Evolutionary conservation across 2,888 invertebrate species (phyloP), one percentile per base, ranked within the genome.

Genomic region (Malthinus seriepunctatus): DNA sequence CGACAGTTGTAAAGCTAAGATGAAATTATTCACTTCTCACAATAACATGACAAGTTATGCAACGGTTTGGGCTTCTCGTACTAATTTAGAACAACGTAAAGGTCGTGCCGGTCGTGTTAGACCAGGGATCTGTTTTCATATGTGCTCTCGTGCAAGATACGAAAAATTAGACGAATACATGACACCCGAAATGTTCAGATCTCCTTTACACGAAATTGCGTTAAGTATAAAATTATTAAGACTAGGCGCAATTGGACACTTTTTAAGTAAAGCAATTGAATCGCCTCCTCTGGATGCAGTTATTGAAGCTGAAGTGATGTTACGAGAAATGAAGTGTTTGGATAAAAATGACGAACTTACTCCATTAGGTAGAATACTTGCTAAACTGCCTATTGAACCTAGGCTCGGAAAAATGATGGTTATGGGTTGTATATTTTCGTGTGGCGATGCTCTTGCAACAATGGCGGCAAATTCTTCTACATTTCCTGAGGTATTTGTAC

Each of bases 31-130:
- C 75, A 97, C 97, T 0, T 95, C 97, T 0, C 97, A 97, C 78
- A 99, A 98, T 78, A 98, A 99, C 78, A 93, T 99, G 90, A 97
- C 97, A 0, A 96, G 96, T 71, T 98, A 97, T 75, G 97, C 97
- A 0, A 97, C 97, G 0, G 96, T 93, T 1, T 95, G 94, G 94
- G 97, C 97, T 0, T 95, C 95, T 61, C 88, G 86, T 76, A 95
- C 97, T 0, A 98, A 97, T 79, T 79, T 98, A 60, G 95, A 96
- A 76, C 99, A 99, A 80, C 83, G 97, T 5, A 90, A 92, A 75
- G 99, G 79, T 0, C 86, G 99, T 15, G 98, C 98, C 2, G 99
- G 99, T 11, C 89, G 99, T 56, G 98, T 98, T 0, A 84, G 92
- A 1, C 89, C 93, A 0, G 99, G 98, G 1, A 91, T 91, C 71